These are phyloP conservation scores for Tiliqua scincoides DNA, from an alignment of 2,113 vertebrate species.

Conservation along the genomic window DNA sequence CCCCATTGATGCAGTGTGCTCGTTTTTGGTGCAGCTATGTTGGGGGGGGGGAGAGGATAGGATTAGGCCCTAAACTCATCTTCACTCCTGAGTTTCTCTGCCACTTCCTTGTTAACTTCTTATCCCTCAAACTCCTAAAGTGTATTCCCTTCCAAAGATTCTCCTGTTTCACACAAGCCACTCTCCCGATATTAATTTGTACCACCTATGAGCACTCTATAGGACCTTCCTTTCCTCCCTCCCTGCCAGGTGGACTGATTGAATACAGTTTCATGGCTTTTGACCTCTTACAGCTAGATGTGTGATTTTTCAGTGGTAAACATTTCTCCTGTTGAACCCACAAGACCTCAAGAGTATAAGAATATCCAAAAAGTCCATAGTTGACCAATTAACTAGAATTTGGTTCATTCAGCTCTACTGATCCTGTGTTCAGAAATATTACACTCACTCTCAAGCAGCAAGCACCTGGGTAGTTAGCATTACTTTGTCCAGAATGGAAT, in stretches of 20 bases:
- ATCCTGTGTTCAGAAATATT: too few species aligned
- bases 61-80: neutral
- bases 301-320: neutral
- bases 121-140: neutral
- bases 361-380: neutral
- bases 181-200: neutral
- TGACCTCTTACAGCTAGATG: neutral
- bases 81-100: neutral
- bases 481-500: too few species aligned
- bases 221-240: neutral
- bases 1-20: neutral
- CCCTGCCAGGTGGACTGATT: neutral
- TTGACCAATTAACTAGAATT: neutral
- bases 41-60: too few species aligned
- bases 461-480: too few species aligned
- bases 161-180: neutral
- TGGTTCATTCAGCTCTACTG: too few species aligned
- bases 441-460: too few species aligned
- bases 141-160: constrained; percentile 15
- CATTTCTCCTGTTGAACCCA: neutral
- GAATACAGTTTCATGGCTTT: neutral
- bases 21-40: too few species aligned
- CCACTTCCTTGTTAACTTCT: neutral
- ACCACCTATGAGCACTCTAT: neutral
- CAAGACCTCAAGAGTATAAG: too few species aligned